Evolutionary conservation across 2,113 vertebrate genomes (phyloP).

Genomic region (Pachycephala philippinensis): DNA sequence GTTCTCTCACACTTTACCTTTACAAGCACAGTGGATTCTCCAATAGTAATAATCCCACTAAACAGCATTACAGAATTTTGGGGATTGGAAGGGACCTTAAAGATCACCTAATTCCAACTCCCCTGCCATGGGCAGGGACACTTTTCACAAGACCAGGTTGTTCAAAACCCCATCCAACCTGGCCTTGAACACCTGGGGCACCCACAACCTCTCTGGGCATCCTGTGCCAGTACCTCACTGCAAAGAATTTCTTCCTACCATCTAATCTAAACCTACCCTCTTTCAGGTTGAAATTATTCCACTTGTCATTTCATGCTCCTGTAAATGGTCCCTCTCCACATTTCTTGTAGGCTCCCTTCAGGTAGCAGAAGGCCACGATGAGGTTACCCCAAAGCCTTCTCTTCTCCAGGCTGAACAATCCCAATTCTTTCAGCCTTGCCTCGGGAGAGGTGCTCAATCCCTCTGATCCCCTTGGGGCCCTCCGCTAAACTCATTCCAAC

Average conservation of each 20-base stretch:
- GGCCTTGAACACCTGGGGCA: not conserved
- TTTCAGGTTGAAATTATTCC: not conserved
- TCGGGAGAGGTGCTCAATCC: not conserved
- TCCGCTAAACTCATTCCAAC: not conserved
- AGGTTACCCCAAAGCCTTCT: not conserved
- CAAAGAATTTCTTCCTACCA: not conserved
- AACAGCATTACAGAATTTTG: not conserved
- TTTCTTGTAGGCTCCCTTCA: not conserved
- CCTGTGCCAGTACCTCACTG: not conserved
- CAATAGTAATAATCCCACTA: not conserved
- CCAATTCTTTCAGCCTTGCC: not conserved
- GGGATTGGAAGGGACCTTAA: not conserved
- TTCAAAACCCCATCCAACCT: not conserved
- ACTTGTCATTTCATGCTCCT: not conserved
- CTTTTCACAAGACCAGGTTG: not conserved
- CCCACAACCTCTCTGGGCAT: not conserved
- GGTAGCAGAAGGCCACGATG: not conserved
- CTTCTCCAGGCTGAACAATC: not conserved
- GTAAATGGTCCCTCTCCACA: not conserved
- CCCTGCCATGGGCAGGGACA: not conserved
- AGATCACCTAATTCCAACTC: not conserved
- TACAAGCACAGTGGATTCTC: not conserved
- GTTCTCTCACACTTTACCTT: not conserved
- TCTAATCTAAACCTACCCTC: not conserved
- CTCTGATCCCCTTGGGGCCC: accelerated